Percentiles rank a stretch among this genome's conserved stretches.
Evolutionary conservation across 2,888 invertebrate species (phyloP).

Genomic region (Anodontia alba): DNA sequence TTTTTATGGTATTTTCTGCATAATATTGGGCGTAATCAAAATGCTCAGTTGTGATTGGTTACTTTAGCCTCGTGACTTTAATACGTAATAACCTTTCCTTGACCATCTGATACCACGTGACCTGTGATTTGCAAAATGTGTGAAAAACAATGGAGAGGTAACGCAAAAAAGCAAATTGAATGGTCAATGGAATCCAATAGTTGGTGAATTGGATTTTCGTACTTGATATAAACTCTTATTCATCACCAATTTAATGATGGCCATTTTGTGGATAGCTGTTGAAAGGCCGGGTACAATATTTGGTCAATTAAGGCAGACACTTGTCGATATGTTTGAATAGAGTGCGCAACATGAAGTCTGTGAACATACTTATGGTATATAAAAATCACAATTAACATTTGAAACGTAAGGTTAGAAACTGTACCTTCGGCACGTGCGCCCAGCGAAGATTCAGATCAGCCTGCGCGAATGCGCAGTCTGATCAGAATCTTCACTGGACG

Average conservation of each 20-base stretch:
- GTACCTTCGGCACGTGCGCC: neutral
- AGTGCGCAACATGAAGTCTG: neutral
- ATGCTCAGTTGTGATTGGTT: constrained; percentile 4
- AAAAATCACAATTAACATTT: neutral
- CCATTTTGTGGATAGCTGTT: neutral
- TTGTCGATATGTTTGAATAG: neutral
- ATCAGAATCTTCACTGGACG: too few species aligned
- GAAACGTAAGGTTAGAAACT: too few species aligned
- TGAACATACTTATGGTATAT: neutral
- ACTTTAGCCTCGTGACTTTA: neutral
- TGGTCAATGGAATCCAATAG: constrained; percentile 49
- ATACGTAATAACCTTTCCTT: neutral
- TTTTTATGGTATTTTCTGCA: neutral
- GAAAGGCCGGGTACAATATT: constrained; percentile 14
- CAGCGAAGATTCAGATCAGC: too few species aligned
- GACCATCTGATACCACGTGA: constrained; percentile 41
- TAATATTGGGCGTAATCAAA: neutral
- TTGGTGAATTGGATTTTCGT: constrained; percentile 54
- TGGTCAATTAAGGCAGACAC: constrained; percentile 14
- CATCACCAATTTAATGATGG: constrained; percentile 13
- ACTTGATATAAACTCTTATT: constrained; percentile 29
- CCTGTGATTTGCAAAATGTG: constrained; percentile 52
- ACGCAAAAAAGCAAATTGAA: constrained; percentile 48
- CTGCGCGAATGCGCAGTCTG: too few species aligned
- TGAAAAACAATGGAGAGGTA: constrained; percentile 59